Evolutionary conservation across 2,113 vertebrate species (phyloP).

Genomic region (Tragelaphus scriptus): DNA sequence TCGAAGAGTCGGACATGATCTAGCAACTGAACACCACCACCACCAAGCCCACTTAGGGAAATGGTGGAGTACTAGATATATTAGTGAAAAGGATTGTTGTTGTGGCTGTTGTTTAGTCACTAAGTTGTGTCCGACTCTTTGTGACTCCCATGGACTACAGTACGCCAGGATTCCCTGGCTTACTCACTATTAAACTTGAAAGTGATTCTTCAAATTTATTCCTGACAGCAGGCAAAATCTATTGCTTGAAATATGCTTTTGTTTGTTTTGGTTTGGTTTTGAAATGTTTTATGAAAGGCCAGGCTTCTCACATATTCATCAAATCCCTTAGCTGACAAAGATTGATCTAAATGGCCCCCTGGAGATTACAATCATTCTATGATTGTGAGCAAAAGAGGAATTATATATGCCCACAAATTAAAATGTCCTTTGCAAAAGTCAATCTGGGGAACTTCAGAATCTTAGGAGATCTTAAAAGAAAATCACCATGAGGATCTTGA

Average conservation of each 20-base stretch:
- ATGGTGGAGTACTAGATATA: background rate
- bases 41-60: background rate
- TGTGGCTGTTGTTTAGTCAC: background rate
- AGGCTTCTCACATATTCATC: slow-evolving; percentile 35
- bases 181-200: slow-evolving; percentile 13
- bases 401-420: slow-evolving; percentile 46
- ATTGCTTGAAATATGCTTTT: slow-evolving; percentile 33
- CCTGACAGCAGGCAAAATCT: slow-evolving; percentile 10
- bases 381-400: slow-evolving; percentile 33
- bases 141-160: background rate
- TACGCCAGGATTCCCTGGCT: background rate
- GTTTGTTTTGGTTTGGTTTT: slow-evolving; percentile 38
- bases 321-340: slow-evolving; percentile 42
- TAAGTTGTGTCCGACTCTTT: background rate
- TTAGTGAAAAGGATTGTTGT: background rate
- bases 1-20: background rate
- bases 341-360: slow-evolving; percentile 8
- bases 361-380: slow-evolving; percentile 12
- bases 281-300: slow-evolving; percentile 41
- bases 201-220: slow-evolving; percentile 28
- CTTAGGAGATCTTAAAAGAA: slow-evolving; percentile 9
- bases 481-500: background rate
- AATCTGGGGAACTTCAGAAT: slow-evolving; percentile 6
- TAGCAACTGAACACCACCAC: background rate
- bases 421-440: slow-evolving; percentile 38